A percentile compares a stretch with the other conserved stretches of the same genome.
These are phyloP conservation scores for Petrolisthes manimaculis DNA, from an alignment of 2,888 invertebrate species.

Conservation along the genomic window DNA sequence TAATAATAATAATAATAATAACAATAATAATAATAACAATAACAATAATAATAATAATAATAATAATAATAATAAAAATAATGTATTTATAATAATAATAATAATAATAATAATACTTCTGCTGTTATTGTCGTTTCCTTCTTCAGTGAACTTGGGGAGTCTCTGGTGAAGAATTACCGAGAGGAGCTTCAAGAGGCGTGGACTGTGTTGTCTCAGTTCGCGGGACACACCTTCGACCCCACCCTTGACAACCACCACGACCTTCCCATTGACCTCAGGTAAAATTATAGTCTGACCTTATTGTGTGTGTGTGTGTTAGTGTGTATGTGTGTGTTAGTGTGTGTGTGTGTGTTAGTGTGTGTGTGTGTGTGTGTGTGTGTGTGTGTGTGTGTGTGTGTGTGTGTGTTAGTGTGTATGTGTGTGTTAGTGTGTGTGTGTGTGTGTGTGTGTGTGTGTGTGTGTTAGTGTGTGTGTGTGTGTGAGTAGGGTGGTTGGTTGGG, in stretches of 20 bases:
- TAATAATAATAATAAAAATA: not conserved
- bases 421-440: too few relatives aligned
- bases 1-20: conserved; percentile 1
- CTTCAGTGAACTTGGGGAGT: conserved; percentile 33
- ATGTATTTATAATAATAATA: not conserved
- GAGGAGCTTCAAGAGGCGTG: conserved; percentile 26
- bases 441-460: too few relatives aligned
- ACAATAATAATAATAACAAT: not conserved
- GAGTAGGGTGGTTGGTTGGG: too few relatives aligned
- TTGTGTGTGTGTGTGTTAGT: too few relatives aligned
- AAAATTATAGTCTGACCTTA: not conserved
- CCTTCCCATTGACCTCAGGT: conserved; percentile 41
- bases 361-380: too few relatives aligned
- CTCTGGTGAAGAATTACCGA: conserved; percentile 6
- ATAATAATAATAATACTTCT: too few relatives aligned
- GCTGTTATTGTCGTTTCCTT: not conserved
- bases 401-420: too few relatives aligned
- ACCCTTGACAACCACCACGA: not conserved
- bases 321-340: too few relatives aligned
- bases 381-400: too few relatives aligned
- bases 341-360: too few relatives aligned
- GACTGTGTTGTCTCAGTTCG: conserved; percentile 8
- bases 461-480: too few relatives aligned
- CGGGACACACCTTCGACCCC: not conserved
- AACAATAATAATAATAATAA: not conserved